phyloP scores from a whole-genome alignment of 2,888 invertebrate species.

The Ellobium chinense region DNA sequence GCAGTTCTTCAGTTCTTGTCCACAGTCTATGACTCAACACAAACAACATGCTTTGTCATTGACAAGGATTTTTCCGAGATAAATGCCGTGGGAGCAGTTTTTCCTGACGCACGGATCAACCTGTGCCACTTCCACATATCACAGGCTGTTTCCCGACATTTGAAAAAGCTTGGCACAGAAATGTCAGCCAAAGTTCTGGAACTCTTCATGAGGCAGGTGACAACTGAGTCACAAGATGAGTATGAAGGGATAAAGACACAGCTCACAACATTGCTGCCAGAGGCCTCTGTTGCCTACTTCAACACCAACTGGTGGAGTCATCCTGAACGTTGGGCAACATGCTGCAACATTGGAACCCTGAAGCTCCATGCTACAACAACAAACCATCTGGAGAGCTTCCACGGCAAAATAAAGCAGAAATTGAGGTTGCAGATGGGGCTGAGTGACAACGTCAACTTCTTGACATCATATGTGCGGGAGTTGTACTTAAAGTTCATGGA shows the following conservation, averaged over 20 bases:
- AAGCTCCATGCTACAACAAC: conserved; percentile 6
- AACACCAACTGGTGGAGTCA: background rate
- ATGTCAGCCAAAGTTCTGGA: conserved; percentile 4
- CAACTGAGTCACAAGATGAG: conserved; percentile 1
- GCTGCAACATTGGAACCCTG: background rate
- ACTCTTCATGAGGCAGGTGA: conserved; percentile 25
- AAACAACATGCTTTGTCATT: conserved; percentile 21
- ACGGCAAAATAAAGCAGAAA: background rate
- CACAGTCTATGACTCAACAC: background rate
- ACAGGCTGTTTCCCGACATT: conserved; percentile 7
- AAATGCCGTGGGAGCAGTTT: conserved; percentile 3
- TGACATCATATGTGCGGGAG: background rate
- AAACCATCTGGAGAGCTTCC: conserved; percentile 8
- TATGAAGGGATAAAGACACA: conserved; percentile 1
- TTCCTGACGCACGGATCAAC: conserved; percentile 11
- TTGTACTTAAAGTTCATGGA: background rate
- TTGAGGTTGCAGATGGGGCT: background rate
- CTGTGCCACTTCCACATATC: conserved; percentile 20
- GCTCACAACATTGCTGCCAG: conserved; percentile 1
- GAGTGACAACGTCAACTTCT: background rate
- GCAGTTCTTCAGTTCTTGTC: conserved; percentile 3
- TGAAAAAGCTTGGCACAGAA: conserved; percentile 1
- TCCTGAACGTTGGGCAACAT: conserved; percentile 2
- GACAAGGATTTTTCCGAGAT: conserved; percentile 26
- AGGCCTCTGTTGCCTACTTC: background rate